Evolutionary conservation across 2,888 invertebrate species (phyloP).

Genomic region (Balanococcus diminutus): DNA sequence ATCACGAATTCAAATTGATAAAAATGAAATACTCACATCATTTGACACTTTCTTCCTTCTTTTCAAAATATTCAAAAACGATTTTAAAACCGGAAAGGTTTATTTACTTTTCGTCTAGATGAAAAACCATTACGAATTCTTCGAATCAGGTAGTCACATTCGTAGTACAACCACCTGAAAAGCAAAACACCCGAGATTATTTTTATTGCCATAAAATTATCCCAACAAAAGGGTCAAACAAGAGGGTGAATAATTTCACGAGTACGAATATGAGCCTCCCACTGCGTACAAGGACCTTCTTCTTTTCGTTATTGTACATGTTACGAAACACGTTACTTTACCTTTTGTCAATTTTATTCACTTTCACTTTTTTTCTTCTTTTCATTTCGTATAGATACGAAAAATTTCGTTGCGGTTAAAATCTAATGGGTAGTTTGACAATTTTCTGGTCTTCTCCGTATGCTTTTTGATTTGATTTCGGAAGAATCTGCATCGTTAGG

Average conservation of each 20-base stretch:
- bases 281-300: not conserved
- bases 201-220: not conserved
- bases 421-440: not conserved
- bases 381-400: not conserved
- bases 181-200: not conserved
- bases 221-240: not conserved
- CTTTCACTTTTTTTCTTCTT: not conserved
- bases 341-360: conserved; percentile 15
- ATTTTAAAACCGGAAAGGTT: not conserved
- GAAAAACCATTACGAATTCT: not conserved
- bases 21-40: too few relatives aligned
- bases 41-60: not conserved
- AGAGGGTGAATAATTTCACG: not conserved
- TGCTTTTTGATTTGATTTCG: not conserved
- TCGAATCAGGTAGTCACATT: not conserved
- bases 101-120: not conserved
- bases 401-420: not conserved
- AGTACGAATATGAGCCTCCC: not conserved
- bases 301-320: not conserved
- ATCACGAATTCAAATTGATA: too few relatives aligned
- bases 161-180: not conserved
- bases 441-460: not conserved
- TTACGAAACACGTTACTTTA: not conserved
- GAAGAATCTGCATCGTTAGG: not conserved
- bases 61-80: not conserved